Percentiles rank a stretch among this genome's conserved stretches.
Evolutionary conservation across 2,113 vertebrate species (phyloP).

Genomic region (Scatophagus argus): DNA sequence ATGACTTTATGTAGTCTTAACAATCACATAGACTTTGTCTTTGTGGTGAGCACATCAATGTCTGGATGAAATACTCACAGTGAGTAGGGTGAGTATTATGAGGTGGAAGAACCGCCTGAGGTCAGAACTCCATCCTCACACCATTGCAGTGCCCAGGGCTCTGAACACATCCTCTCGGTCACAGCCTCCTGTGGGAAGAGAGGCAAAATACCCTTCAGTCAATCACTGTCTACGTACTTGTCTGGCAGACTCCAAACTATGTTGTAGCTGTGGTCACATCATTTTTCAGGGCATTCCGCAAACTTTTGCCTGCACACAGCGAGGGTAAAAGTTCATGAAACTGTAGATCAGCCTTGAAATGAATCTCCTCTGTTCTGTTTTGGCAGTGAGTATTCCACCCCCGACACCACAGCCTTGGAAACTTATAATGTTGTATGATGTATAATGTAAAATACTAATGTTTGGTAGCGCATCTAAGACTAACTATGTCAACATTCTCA

Average conservation of each 20-base stretch:
- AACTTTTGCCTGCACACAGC: not conserved
- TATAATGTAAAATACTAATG: not conserved
- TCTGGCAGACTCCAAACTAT: not conserved
- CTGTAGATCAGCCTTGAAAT: not conserved
- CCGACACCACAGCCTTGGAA: not conserved
- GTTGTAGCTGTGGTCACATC: too few species aligned
- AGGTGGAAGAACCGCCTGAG: constrained; percentile 35
- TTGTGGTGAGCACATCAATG: not conserved
- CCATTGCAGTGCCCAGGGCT: constrained; percentile 16
- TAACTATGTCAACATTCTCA: too few species aligned
- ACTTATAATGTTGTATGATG: too few species aligned
- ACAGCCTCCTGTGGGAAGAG: constrained; percentile 29
- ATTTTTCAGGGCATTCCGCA: not conserved
- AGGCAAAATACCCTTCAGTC: not conserved
- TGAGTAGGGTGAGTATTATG: constrained; percentile 21
- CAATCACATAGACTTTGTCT: not conserved
- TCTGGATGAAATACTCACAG: constrained; percentile 42
- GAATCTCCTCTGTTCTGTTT: not conserved
- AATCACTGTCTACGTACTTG: not conserved
- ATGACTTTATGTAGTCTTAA: not conserved
- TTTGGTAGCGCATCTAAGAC: too few species aligned
- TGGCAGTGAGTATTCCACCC: not conserved
- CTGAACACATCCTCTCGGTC: constrained; percentile 23
- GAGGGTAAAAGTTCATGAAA: constrained; percentile 2
- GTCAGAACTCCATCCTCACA: constrained; percentile 51